Conservation (phyloP, 2,888 invertebrate species). For the Ochropleura plecta region DNA sequence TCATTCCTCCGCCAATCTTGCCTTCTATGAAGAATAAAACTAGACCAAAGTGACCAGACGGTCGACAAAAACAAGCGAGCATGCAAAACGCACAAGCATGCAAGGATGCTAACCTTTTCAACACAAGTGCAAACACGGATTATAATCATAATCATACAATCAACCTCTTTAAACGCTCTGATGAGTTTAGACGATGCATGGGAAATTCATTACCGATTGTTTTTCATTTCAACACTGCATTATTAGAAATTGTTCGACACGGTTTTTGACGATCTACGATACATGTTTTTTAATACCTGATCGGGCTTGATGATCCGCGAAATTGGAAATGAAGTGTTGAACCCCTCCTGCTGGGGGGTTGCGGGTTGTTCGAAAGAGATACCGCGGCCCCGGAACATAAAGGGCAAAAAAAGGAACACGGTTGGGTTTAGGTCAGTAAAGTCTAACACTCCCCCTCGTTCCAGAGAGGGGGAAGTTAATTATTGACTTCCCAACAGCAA, state of each 20-base stretch:
- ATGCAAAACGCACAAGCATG: conserved; percentile 37
- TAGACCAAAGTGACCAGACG: not conserved
- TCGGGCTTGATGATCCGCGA: not conserved
- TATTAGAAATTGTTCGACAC: conserved; percentile 33
- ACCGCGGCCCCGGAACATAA: too few relatives aligned
- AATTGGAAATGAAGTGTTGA: not conserved
- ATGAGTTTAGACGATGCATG: conserved; percentile 50
- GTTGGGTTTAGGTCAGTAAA: too few relatives aligned
- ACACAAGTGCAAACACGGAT: conserved; percentile 53
- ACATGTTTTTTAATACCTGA: conserved; percentile 1
- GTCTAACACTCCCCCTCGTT: too few relatives aligned
- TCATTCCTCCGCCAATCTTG: too few relatives aligned
- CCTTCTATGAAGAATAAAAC: not conserved
- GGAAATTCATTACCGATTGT: conserved; percentile 48
- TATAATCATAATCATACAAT: conserved; percentile 59
- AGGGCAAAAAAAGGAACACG: too few relatives aligned
- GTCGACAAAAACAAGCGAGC: not conserved
- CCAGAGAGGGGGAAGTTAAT: too few relatives aligned
- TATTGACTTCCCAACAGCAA: too few relatives aligned
- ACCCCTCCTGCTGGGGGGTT: not conserved
- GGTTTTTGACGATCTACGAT: conserved; percentile 29
- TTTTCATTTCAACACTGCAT: conserved; percentile 40
- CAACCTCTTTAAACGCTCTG: conserved; percentile 62
- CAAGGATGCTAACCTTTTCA: conserved; percentile 48
- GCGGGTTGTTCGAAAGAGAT: too few relatives aligned